A percentile compares a stretch with the other conserved stretches of the same genome.
These are phyloP conservation scores for Polypterus senegalus DNA, from an alignment of 2,113 vertebrate genomes.

Conservation along the genomic window DNA sequence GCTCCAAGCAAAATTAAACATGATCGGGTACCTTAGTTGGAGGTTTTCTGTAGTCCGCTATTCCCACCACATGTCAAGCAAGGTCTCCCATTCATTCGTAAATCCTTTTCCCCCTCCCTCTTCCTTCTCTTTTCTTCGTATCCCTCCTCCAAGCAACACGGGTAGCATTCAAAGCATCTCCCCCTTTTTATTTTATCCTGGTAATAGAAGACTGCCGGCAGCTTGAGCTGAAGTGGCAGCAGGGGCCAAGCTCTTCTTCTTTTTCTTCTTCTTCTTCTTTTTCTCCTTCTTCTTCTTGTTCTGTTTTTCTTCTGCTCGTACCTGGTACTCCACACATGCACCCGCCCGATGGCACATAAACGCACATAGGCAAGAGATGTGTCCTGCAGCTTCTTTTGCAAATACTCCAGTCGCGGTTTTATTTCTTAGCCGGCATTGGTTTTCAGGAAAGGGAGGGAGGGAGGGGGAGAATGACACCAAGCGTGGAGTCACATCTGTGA, in stretches of 20 bases:
- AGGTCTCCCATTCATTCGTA: conserved; percentile 55
- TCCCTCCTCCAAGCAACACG: conserved; percentile 26
- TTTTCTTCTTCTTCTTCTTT: neutral
- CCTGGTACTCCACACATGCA: neutral
- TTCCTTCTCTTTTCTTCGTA: conserved; percentile 37
- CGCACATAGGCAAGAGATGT: neutral
- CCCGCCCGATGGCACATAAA: conserved; percentile 3
- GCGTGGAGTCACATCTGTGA: conserved; percentile 54
- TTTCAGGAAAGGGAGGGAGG: conserved; percentile 10
- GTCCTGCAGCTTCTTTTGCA: conserved; percentile 10
- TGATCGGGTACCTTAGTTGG: conserved; percentile 61
- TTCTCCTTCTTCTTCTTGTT: conserved; percentile 24
- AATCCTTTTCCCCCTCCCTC: conserved; percentile 31
- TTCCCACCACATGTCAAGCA: conserved; percentile 54
- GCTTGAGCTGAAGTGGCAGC: conserved; percentile 21
- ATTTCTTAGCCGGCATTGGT: too few species aligned
- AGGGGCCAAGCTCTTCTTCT: conserved; percentile 8
- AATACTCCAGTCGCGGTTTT: too few species aligned
- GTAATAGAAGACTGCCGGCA: conserved; percentile 28
- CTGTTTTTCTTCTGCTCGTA: conserved; percentile 22
- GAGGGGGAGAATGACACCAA: conserved; percentile 32
- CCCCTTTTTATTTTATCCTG: conserved; percentile 35
- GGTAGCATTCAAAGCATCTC: conserved; percentile 43
- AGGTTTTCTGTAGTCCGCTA: conserved; percentile 46
- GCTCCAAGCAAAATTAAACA: too few species aligned